Base-by-base conservation (phyloP, 2,113 vertebrate genomes). In the Tricholaema leucomelas region DNA sequence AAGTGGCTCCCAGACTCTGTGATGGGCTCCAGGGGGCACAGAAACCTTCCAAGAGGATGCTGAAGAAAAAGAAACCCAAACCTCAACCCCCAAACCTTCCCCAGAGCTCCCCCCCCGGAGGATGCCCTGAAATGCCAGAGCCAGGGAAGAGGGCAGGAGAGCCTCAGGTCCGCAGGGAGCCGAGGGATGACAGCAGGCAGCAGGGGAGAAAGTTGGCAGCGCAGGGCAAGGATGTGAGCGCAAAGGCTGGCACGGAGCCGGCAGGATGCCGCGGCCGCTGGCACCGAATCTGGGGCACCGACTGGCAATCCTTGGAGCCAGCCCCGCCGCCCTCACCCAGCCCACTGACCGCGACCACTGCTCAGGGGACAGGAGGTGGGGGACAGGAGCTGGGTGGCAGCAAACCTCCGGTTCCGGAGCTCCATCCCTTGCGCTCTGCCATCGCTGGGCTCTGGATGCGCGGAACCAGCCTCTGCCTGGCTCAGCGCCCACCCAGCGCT, bases 21-120 rank as follows among this genome's bases (percentile, higher is more conserved):
- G 92, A 81, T 70, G 58, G 24, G 58, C 81, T 76, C 38, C 71
- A 92, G 63, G 20, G 46, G 85, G 64, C 92, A 85, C 46, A 55
- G 54, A 88, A 93, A 87, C 92, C 91, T 96, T 96, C 85, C 60
- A 9, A 64, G 56, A 70, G 35, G 85, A 60, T 48, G 9, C 20
- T 40, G 28, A 3, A 2, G 17, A 9, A 9, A 23, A 71, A 38
- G 40, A 55, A 40, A 5, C 52, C 25, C 25, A 4, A 54, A 54
- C 27, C 27, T 54, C 24, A 54, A 23, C 21, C 46, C 12, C 46
- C 46, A 23, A 48, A 48, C 46, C 46, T 70, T 63, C 60, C 58
- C 64, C 80, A n/a, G 79, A 58, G 75, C 79, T 56, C 36, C 56
- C 73, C 25, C 31, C 73, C 25, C 31, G 14, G 69, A 28, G 81